Evolutionary conservation across 2,113 vertebrate genomes (phyloP), one percentile per base, ranked within the genome.

Genomic region (Tragulus kanchil): DNA sequence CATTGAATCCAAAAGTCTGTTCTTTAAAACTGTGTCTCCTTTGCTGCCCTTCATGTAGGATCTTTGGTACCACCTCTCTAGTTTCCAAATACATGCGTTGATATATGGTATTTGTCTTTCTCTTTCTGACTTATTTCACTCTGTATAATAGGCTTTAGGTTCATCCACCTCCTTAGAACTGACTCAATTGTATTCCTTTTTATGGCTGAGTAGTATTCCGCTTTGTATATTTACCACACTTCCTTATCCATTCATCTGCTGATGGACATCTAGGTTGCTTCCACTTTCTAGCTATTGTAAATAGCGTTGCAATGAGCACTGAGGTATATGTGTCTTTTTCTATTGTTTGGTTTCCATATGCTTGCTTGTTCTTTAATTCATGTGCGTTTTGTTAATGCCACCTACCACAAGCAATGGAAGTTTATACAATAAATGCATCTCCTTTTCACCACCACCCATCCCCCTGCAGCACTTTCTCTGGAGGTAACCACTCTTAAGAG

Each of bases 341-440:
- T 12, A 3, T 45, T n/a, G n/a, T 71, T 21, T 71, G 69, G 19
- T 45, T 71, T 71, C 36, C 36, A n/a, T n/a, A n/a, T n/a, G n/a
- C n/a, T n/a, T n/a, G n/a, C n/a, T n/a, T n/a, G n/a, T n/a, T n/a
- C n/a, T n/a, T n/a, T n/a, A n/a, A n/a, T n/a, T n/a, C n/a, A n/a
- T n/a, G n/a, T n/a, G 48, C 14, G 23, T 58, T 90, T 87, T 21
- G 79, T 54, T 61, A 86, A 42, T 92, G 78, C 86, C 56, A 81
- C 36, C 50, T 90, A 73, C n/a, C 50, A 58, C 23, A 84, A 69
- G n/a, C 25, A 95, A 83, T 36, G 12, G 19, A 86, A 87, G n/a
- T 95, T 21, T 93, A 26, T 65, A 79, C 84, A 95, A 21, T 69
- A 94, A 90, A 61, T 62, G 48, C 58, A 81, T 92, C 83, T 93